A percentile compares a stretch with the other conserved stretches of the same genome.
Conservation (phyloP, 2,888 invertebrate species). For the Athetis lepigone region DNA sequence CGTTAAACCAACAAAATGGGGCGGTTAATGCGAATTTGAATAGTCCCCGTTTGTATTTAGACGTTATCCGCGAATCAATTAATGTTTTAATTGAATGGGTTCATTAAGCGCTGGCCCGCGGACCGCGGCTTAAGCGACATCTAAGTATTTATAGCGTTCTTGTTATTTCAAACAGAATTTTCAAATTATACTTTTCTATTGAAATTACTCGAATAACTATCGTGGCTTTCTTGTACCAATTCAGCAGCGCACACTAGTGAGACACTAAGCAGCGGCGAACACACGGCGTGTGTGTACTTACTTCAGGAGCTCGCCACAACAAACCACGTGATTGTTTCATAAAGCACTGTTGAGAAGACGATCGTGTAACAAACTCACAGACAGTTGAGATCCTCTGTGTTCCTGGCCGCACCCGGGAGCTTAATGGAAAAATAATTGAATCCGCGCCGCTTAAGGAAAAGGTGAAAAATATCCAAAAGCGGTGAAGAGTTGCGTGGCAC, state of each 20-base stretch:
- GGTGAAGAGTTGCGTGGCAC: constrained; percentile 51
- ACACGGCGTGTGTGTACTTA: no score
- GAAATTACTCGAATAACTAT: no score
- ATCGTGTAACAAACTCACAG: no score
- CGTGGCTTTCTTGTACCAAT: no score
- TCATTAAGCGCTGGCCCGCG: constrained; percentile 23
- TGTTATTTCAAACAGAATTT: no score
- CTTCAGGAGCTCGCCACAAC: no score
- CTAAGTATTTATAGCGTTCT: not conserved
- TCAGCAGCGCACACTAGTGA: no score
- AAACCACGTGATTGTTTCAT: no score
- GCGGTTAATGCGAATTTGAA: constrained; percentile 59
- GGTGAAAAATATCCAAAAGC: constrained; percentile 63
- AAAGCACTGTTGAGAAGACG: no score
- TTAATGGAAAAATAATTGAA: constrained; percentile 70
- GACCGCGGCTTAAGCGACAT: not conserved
- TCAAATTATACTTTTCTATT: no score
- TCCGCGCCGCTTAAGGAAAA: constrained; percentile 53
- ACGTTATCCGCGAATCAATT: constrained; percentile 52
- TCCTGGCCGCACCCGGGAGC: constrained; percentile 35
- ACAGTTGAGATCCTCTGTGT: constrained; percentile 20
- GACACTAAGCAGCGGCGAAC: no score
- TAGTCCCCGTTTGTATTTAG: constrained; percentile 51
- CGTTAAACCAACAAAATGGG: constrained; percentile 62
- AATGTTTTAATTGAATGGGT: constrained; percentile 55